phyloP scores from a whole-genome alignment of 53 echinoderm and acorn worm genomes.

The Mesocentrotus franciscanus region DNA sequence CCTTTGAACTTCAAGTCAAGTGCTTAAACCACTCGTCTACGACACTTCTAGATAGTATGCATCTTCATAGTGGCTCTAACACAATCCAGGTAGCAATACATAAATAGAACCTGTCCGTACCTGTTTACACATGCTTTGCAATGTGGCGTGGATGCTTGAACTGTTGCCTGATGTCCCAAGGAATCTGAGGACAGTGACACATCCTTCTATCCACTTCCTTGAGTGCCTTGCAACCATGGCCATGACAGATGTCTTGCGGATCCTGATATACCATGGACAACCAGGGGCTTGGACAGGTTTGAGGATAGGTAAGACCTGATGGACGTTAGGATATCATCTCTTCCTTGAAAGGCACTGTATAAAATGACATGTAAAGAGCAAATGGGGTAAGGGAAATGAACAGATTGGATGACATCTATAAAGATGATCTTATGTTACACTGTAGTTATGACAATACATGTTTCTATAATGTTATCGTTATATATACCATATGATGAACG shows the following conservation, averaged over 20 bases:
- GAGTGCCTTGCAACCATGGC: slow-evolving; percentile 83
- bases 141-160: slow-evolving; percentile 76
- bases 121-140: slow-evolving; percentile 85
- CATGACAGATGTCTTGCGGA: slow-evolving; percentile 95
- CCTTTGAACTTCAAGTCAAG: no score
- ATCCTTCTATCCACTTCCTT: slow-evolving; percentile 61
- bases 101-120: slow-evolving; percentile 41
- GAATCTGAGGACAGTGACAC: slow-evolving; percentile 76
- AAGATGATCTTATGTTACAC: no score
- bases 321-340: slow-evolving; percentile 75
- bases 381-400: not conserved
- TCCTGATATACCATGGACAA: slow-evolving; percentile 86
- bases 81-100: not conserved
- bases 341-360: slow-evolving; percentile 80
- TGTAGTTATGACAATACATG: no score
- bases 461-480: no score
- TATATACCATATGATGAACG: no score
- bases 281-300: slow-evolving; percentile 71
- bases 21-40: no score
- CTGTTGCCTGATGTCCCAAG: slow-evolving; percentile 85
- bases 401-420: no score
- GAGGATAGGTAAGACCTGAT: slow-evolving; percentile 63
- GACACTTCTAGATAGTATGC: not conserved
- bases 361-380: not conserved
- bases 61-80: not conserved